Base-by-base conservation (phyloP, 2,888 invertebrate species). In the Phaedon cochleariae region DNA sequence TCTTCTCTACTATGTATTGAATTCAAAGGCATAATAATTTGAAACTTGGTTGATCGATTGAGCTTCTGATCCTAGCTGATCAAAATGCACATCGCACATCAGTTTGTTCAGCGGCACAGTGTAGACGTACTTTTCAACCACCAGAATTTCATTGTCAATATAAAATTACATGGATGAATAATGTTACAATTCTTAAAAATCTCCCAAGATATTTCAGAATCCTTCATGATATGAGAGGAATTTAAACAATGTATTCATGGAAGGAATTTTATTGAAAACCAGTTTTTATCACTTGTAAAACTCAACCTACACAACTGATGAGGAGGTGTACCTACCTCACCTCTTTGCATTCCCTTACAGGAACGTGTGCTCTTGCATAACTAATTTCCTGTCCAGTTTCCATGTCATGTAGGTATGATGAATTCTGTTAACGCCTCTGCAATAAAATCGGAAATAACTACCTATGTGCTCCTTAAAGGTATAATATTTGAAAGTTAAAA, bases 331-430 rank as follows among this genome's bases (percentile, higher is more conserved):
- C 67, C 64, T 61, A 65, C 62, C n/a, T n/a, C n/a, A n/a, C n/a
- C n/a, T 68, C 59, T 62, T 55, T 55, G 46, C 29, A 61, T 64
- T 48, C 21, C 72, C 70, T 67, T 73, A 72, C 55, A 70, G 65
- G 72, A 64, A 67, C 68, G 64, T 68, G 68, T 60, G 64, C 67
- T 66, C 67, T 74, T 73, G 64, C 73, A 67, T 71, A 73, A 71
- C 65, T 59, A 59, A 70, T 69, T 72, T 74, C 74, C 74, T 72
- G 73, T 67, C 61, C 62, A 57, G 37, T 63, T 62, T 26, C 49
- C 29, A 62, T 48, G 45, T 17, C 26, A 48, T 65, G 26, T 41
- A 59, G 54, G 51, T 41, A 59, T 59, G 51, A 41, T 18, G 18
- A 65, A 68, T 60, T 62, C 51, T 55, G 62, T 57, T 45, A 55